Evolutionary conservation across 2,113 vertebrate genomes (phyloP), one percentile per base, ranked within the genome.

Genomic region (Saguinus imperator): DNA sequence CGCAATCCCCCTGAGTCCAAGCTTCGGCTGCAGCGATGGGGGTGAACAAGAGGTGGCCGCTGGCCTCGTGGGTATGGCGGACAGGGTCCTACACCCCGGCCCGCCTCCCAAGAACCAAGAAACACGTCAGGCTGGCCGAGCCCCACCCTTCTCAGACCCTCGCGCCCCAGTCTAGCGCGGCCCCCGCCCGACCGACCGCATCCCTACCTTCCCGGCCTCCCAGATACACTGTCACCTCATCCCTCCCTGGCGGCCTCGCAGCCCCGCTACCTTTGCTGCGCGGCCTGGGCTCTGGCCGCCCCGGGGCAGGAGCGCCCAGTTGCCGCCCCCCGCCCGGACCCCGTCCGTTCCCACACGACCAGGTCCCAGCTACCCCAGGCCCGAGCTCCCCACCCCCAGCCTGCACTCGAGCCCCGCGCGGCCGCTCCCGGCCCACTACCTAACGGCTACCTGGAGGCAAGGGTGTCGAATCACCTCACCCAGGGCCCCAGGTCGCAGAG

Each of bases 401-500:
- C 95, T 82, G 84, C 93, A 40, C 94, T 37, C 95, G n/a, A 79
- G 5, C 81, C 55, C 73, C 66, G 73, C 77, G 75, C 79, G 10
- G 79, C 96, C 81, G 55, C 89, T 52, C 64, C 94, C 66, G 73
- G 64, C 88, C 58, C 81, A 37, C 89, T 68, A 85, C 97, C 97
- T 94, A 66, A 72, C 25, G 50, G 98, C 98, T 99, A 99, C 99
- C 99, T 99, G 98, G 99, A 99, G 98, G 58, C 58, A 61, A 61
- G 21, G 0, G 58, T 27, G 0, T 25, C 25, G 25, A 12, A 61
- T 11, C 58, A 61, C 58, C 27, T 61, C 58, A 61, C 0, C 58
- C 25, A 61, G 58, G 11, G 58, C 1, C 25, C 58, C 25, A 61
- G 58, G 58, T 61, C 58, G 58, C 58, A 61, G 58, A 61, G 25